Evolutionary conservation across 2,797 vertebrate species (phyloP).

Genomic region (Enteromius unitaeniatus): DNA sequence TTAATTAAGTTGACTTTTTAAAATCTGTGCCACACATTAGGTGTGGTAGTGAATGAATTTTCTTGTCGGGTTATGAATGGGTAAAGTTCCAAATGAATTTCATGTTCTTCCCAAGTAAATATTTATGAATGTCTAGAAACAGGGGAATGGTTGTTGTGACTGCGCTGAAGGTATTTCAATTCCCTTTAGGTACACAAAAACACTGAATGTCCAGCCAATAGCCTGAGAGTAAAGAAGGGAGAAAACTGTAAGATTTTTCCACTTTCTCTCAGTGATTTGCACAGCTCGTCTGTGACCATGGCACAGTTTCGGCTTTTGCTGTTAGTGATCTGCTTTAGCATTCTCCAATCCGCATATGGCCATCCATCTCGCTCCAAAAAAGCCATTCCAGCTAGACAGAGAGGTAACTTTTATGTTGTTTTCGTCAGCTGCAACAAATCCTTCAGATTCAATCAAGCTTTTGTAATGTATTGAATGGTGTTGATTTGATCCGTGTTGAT

Average conservation of each 20-base stretch:
- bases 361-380: slow-evolving; percentile 82
- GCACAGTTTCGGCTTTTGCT: slow-evolving; percentile 79
- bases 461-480: background rate
- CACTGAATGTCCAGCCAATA: slow-evolving; percentile 73
- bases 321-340: slow-evolving; percentile 79
- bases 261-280: slow-evolving; percentile 64
- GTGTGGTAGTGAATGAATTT: slow-evolving; percentile 68
- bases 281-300: slow-evolving; percentile 78
- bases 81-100: slow-evolving; percentile 63
- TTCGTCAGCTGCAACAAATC: background rate
- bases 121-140: slow-evolving; percentile 82
- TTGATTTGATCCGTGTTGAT: background rate
- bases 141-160: slow-evolving; percentile 81
- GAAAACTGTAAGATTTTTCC: slow-evolving; percentile 66
- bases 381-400: slow-evolving; percentile 81
- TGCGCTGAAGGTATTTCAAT: slow-evolving; percentile 72
- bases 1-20: background rate
- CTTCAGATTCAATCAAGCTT: background rate
- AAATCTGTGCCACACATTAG: slow-evolving; percentile 57
- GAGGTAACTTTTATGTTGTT: slow-evolving; percentile 77
- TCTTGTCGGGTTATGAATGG: slow-evolving; percentile 74
- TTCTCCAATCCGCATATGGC: slow-evolving; percentile 80
- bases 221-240: slow-evolving; percentile 72
- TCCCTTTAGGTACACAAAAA: slow-evolving; percentile 68
- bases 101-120: slow-evolving; percentile 74